Evolutionary conservation across 1,140 invertebrate genomes (phyloP), one percentile per base, ranked within the genome.

Genomic region (Panagrolaimus sp.): DNA sequence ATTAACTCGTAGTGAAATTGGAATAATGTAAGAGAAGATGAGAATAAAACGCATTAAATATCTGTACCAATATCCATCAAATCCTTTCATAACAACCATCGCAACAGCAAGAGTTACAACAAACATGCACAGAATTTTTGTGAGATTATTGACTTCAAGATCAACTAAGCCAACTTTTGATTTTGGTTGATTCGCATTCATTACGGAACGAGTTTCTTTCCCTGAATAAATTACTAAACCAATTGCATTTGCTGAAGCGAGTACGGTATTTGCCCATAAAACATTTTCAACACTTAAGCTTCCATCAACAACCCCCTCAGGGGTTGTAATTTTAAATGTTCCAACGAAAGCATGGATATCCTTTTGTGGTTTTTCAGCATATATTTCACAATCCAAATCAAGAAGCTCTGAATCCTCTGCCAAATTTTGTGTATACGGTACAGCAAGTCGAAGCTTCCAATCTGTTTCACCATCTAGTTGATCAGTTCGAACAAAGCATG

Each of bases 401-500:
- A 96, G 89, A 11, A 98, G 86, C 73, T 93, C 86, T 63, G 88
- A 87, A 83, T 95, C 91, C 62, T 86, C 88, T 9, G 89, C 88
- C 9, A 96, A 85, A 82, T 92, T 92, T 84, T 98, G 94, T 1
- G 93, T 97, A 9, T 89, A 88, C 5, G 91, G 89, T 64, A 98
- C 88, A 14, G 96, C 93, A 57, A 97, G 85, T 72, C 93, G 87
- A 45, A 98, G 86, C 85, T 99, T 99, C 96, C 96, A 98, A 85
- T 99, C 96, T 65, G 95, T 98, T 86, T 98, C 96, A 48, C 96
- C 96, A 85, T 98, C 96, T 69, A 99, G 84, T 84, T 99, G 96
- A 86, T 99, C 96, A 0, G 96, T 99, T 74, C 95, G 87, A 14
- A 98, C 91, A 83, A 98, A 99, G 78, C 96, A 96, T 0, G 93